phyloP scores from a whole-genome alignment of 2,113 vertebrate genomes.

The Callopanchax toddi region DNA sequence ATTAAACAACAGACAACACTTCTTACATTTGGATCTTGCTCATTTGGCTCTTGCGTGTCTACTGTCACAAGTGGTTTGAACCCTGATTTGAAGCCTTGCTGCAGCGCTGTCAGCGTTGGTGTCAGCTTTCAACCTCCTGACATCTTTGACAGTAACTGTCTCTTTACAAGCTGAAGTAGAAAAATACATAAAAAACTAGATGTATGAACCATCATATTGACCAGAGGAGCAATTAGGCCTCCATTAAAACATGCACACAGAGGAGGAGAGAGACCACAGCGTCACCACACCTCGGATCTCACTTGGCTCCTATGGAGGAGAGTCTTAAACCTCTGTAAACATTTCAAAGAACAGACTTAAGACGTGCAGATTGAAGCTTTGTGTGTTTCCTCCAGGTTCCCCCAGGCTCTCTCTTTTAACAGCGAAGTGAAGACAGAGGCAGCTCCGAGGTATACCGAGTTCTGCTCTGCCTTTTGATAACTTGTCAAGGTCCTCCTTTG shows the following conservation, averaged over 20 bases:
- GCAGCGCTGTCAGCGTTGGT: conserved; percentile 30
- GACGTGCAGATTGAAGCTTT: conserved; percentile 54
- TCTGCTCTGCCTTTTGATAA: conserved; percentile 46
- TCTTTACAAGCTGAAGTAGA: conserved; percentile 2
- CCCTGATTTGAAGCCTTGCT: conserved; percentile 2
- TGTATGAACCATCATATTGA: background rate
- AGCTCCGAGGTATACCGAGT: conserved; percentile 51
- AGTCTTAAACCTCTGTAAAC: conserved; percentile 46
- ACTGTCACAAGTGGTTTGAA: conserved; percentile 33
- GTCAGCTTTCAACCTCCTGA: conserved; percentile 49
- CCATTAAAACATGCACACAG: background rate
- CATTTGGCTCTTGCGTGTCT: conserved; percentile 16
- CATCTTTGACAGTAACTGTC: conserved; percentile 15
- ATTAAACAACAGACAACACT: background rate
- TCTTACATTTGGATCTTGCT: conserved; percentile 6
- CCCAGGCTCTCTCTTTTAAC: conserved; percentile 58
- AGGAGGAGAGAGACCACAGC: background rate
- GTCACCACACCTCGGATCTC: conserved; percentile 28
- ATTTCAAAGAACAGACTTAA: conserved; percentile 62
- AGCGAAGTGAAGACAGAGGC: conserved; percentile 42
- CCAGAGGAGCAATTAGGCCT: background rate
- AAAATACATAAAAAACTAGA: background rate
- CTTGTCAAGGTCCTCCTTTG: conserved; percentile 57
- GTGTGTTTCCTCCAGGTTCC: conserved; percentile 48
- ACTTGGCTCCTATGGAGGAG: conserved; percentile 41